These are phyloP conservation scores for Mimumesa dahlbomi DNA, from an alignment of 2,888 invertebrate species.

Conservation along the genomic window DNA sequence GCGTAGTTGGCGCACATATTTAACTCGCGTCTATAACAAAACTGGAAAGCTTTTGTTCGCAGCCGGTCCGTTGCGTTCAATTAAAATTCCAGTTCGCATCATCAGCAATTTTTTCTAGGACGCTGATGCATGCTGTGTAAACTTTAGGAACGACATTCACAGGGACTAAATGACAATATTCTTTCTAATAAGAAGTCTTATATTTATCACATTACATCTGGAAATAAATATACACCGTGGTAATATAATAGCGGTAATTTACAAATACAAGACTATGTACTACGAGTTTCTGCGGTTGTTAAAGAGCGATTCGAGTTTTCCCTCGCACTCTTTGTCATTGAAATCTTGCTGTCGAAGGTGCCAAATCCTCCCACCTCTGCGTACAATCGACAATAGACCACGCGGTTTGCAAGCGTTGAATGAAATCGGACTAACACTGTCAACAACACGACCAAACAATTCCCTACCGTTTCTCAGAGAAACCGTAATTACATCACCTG, in stretches of 20 bases:
- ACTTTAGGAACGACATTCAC: no score
- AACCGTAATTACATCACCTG: slow-evolving; percentile 60
- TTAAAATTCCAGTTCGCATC: neutral
- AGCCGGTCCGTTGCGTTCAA: no score
- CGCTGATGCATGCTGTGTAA: no score
- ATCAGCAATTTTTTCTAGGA: slow-evolving; percentile 11
- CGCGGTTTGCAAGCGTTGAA: slow-evolving; percentile 40
- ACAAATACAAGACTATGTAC: no score
- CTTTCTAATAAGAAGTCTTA: no score
- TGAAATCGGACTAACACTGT: slow-evolving; percentile 43
- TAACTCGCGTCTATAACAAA: neutral
- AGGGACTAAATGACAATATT: no score
- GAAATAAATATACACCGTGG: no score
- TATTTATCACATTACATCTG: no score
- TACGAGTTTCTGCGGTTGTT: neutral
- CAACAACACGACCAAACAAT: slow-evolving; percentile 50
- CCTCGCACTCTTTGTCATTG: slow-evolving; percentile 30
- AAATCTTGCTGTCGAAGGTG: slow-evolving; percentile 41
- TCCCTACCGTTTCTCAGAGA: slow-evolving; percentile 32
- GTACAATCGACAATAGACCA: neutral
- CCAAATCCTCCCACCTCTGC: slow-evolving; percentile 34
- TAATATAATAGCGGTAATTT: no score
- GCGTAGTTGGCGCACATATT: neutral
- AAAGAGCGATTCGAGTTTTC: neutral
- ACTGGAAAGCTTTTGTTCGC: no score